These are phyloP conservation scores for Phataginus tetradactyla DNA, from an alignment of 2,797 vertebrate species.

Conservation along the genomic window DNA sequence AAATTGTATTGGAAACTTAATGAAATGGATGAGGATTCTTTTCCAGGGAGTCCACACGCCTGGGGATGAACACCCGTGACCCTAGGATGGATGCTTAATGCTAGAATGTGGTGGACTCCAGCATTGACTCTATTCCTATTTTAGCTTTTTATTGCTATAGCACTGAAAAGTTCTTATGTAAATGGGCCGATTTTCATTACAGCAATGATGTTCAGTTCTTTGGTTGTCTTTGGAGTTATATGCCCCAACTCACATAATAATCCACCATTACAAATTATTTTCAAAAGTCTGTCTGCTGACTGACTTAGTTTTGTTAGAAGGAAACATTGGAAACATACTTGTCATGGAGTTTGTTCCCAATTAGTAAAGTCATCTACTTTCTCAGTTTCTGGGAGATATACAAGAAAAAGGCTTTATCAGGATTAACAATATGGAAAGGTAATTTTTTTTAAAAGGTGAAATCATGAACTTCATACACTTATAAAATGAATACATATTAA, in stretches of 20 bases:
- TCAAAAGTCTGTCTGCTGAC: neutral
- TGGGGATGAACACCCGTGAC: neutral
- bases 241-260: neutral
- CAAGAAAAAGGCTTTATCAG: neutral
- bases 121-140: neutral
- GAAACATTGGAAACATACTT: neutral
- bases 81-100: too few relatives aligned
- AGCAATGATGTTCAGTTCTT: neutral
- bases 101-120: neutral
- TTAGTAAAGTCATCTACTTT: neutral
- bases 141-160: neutral
- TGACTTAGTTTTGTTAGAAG: constrained; percentile 19
- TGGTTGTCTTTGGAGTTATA: neutral
- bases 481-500: neutral
- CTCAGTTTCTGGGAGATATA: neutral
- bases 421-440: neutral
- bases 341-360: neutral
- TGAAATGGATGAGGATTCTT: neutral
- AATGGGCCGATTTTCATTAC: neutral
- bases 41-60: neutral
- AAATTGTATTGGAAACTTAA: neutral
- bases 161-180: neutral
- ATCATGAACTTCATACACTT: neutral
- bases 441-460: neutral
- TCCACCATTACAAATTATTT: neutral